Evolutionary conservation across 1,140 invertebrate genomes (phyloP).

Genomic region (Trichoplusia ni): DNA sequence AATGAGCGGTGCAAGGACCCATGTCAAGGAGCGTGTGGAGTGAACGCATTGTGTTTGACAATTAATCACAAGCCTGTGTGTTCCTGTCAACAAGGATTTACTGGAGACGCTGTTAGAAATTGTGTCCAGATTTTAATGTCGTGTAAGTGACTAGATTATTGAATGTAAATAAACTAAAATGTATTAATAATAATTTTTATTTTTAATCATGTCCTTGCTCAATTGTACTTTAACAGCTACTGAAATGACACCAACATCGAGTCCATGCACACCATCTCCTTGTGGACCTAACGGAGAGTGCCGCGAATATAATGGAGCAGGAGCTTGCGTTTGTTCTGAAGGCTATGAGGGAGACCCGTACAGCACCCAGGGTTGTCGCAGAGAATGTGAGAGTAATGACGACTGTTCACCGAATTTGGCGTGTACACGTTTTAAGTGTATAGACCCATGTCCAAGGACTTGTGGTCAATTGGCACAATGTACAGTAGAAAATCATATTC

Average conservation of each 20-base stretch:
- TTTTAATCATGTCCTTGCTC: not conserved
- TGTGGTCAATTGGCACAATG: conserved; percentile 89
- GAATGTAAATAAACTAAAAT: not conserved
- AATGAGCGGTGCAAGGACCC: conserved; percentile 88
- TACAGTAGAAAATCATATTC: conserved; percentile 87
- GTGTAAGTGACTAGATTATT: conserved; percentile 56
- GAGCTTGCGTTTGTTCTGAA: conserved; percentile 86
- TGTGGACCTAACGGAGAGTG: conserved; percentile 87
- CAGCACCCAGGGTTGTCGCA: conserved; percentile 84
- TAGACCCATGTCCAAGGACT: conserved; percentile 88
- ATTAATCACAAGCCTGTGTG: conserved; percentile 85
- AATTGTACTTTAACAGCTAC: conserved; percentile 66
- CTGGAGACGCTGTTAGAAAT: conserved; percentile 77
- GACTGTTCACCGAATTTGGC: conserved; percentile 87
- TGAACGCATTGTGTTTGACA: conserved; percentile 85
- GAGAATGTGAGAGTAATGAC: conserved; percentile 88
- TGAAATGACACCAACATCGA: conserved; percentile 75
- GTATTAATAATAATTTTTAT: not conserved
- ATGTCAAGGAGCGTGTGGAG: conserved; percentile 86
- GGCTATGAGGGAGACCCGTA: conserved; percentile 89
- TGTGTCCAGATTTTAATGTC: conserved; percentile 69
- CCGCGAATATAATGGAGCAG: conserved; percentile 84
- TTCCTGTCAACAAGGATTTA: conserved; percentile 79
- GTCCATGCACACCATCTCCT: conserved; percentile 86
- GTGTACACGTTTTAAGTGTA: conserved; percentile 89